Evolutionary conservation across 2,797 vertebrate species (phyloP), one percentile per base, ranked within the genome.

Genomic region (Limnodromus scolopaceus): DNA sequence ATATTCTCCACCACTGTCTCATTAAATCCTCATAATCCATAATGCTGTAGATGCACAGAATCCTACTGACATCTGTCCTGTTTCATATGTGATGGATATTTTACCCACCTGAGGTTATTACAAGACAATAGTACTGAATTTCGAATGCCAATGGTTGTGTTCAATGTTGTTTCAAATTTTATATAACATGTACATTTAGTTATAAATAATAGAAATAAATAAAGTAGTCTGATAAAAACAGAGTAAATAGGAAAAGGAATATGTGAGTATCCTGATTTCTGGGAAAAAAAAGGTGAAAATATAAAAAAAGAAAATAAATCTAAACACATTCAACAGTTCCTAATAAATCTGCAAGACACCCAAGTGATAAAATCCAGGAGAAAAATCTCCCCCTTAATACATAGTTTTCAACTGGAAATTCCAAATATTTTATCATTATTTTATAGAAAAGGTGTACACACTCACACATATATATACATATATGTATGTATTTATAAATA

Each of bases 401-500:
- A 72, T 61, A 20, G 4, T 80, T 83, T 87, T 79, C 48, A 69
- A 13, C 23, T 36, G 27, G 10, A 77, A 74, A 1, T 24, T 80
- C 16, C 22, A 83, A 91, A 53, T 39, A 65, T 5, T 77, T 74
- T 70, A 64, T 61, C 30, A 53, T 22, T 18, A 3, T 57, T 63
- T n/a, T 80, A 11, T 36, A 7, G 45, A 39, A 75, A 58, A 75
- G 8, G 0, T 32, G 4, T 54, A 28, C 34, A 43, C 19, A 51
- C 6, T 6, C 8, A 19, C 16, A 49, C 2, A 27, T 6, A n/a
- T 7, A 34, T n/a, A 38, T 8, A 30, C 2, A 45, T 3, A 38
- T 12, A 32, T 5, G 6, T 13, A 28, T 16, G 8, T 22, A 28
- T 19, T 18, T 19, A 65, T 11, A 63, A 12, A 80, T 18, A 46